phyloP scores from a whole-genome alignment of 37 sponge, comb jelly and placozoan genomes.

The Geodia barretti region DNA sequence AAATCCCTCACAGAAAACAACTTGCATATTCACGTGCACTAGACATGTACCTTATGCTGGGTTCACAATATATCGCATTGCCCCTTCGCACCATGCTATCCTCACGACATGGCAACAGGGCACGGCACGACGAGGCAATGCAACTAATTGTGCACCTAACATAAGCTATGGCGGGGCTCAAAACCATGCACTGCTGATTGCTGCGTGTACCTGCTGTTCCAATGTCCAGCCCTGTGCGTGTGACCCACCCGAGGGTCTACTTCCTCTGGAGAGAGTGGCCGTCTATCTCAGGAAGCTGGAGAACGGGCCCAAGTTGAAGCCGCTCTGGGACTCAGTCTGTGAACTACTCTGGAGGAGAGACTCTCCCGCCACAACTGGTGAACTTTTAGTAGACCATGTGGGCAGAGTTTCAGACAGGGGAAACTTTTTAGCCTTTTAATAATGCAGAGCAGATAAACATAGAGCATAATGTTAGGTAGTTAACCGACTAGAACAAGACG shows the following conservation, averaged over 20 bases:
- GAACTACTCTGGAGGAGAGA: not conserved
- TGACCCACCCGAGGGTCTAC: slow-evolving; percentile 2
- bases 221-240: not conserved
- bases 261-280: slow-evolving; percentile 9
- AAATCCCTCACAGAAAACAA: not conserved
- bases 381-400: not conserved
- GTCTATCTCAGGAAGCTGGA: slow-evolving; percentile 12
- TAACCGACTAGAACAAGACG: no score
- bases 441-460: no score
- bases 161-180: no score
- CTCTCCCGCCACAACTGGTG: not conserved
- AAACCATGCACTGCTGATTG: not conserved
- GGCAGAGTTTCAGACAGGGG: not conserved
- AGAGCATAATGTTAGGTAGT: no score
- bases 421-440: not conserved
- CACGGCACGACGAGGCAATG: no score
- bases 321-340: not conserved
- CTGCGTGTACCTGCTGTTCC: no score
- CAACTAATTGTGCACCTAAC: no score
- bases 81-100: no score
- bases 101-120: no score
- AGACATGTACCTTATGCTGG: no score
- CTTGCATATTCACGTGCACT: not conserved
- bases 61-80: no score
- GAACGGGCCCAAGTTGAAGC: not conserved